phyloP scores from a whole-genome alignment of 1,140 invertebrate species.

The Apis laboriosa region DNA sequence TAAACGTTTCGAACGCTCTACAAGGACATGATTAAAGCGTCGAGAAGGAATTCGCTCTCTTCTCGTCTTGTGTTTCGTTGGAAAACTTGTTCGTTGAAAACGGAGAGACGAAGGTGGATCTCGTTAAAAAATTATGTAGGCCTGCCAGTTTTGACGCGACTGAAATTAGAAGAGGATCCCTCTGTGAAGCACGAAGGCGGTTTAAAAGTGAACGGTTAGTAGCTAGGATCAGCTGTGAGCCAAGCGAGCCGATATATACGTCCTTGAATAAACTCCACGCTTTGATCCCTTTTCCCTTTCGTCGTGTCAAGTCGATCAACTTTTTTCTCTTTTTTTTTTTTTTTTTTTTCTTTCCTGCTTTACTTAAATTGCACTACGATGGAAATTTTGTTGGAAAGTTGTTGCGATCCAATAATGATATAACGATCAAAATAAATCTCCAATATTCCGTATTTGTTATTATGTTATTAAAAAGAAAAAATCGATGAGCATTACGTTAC shows the following conservation, averaged over 20 bases:
- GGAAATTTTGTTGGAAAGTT: too few relatives aligned
- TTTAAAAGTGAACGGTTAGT: not conserved
- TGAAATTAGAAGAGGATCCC: not conserved
- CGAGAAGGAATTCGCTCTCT: not conserved
- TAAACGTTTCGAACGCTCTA: conserved; percentile 27
- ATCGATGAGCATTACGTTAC: too few relatives aligned
- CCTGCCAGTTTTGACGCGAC: not conserved
- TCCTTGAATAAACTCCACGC: not conserved
- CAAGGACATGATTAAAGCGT: conserved; percentile 27
- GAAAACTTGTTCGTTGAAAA: not conserved
- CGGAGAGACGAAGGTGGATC: not conserved
- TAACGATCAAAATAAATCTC: too few relatives aligned
- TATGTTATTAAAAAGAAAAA: too few relatives aligned
- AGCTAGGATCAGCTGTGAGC: not conserved
- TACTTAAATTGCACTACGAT: too few relatives aligned
- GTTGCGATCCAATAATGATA: too few relatives aligned
- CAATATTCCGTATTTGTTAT: too few relatives aligned
- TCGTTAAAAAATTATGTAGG: conserved; percentile 14
- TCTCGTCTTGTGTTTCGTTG: not conserved
- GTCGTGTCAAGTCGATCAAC: not conserved
- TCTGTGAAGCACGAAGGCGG: not conserved
- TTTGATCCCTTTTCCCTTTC: not conserved
- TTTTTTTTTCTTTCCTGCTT: not conserved
- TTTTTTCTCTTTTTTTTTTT: not conserved
- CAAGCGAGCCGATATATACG: not conserved